Evolutionary conservation across 1,140 invertebrate species (phyloP).

Genomic region (Ylistrum balloti): DNA sequence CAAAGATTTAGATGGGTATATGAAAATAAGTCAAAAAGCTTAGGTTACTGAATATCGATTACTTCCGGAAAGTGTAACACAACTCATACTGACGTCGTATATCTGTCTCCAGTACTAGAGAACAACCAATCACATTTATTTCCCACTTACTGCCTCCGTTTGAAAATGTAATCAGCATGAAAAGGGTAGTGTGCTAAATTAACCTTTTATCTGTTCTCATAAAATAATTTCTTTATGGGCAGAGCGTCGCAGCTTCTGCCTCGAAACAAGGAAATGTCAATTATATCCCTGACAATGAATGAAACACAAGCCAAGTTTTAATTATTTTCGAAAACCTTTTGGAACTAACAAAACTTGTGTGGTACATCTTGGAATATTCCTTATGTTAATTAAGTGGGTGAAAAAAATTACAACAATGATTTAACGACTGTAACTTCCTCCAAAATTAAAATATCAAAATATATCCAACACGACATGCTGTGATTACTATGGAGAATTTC

Average conservation of each 20-base stretch:
- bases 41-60: too few relatives aligned
- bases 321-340: neutral
- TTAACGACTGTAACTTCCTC: neutral
- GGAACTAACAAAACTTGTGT: neutral
- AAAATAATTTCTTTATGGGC: too few relatives aligned
- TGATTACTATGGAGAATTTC: neutral
- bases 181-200: neutral
- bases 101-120: neutral
- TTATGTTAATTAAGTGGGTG: neutral
- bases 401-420: neutral
- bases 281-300: neutral
- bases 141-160: neutral
- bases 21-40: too few relatives aligned
- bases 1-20: too few relatives aligned
- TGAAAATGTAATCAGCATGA: constrained; percentile 6
- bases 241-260: neutral
- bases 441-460: constrained; percentile 6
- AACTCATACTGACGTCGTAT: neutral
- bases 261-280: neutral
- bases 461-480: neutral
- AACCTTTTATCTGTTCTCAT: neutral
- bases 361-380: neutral
- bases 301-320: neutral
- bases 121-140: neutral
- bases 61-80: neutral